phyloP scores from a whole-genome alignment of 2,888 invertebrate species.

The Disparrhopalites patrizii region DNA sequence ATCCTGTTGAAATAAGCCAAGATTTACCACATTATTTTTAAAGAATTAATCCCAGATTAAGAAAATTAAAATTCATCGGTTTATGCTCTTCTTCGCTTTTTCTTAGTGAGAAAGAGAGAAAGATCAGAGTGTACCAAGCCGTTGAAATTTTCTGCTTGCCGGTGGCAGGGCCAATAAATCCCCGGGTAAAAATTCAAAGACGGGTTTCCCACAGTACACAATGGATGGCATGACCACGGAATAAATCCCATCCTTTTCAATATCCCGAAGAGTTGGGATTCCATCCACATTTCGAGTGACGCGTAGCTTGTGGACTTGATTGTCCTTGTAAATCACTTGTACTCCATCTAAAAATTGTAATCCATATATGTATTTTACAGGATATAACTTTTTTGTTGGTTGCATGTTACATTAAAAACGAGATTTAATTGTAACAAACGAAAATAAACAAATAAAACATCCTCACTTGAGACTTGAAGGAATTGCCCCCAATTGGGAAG shows the following conservation, averaged over 20 bases:
- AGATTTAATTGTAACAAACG: neutral
- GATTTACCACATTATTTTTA: neutral
- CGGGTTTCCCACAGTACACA: conserved; percentile 33
- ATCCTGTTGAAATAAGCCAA: neutral
- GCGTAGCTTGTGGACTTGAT: conserved; percentile 22
- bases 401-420: too few relatives aligned
- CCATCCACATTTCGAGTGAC: conserved; percentile 23
- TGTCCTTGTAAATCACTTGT: conserved; percentile 36
- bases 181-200: conserved; percentile 27
- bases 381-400: too few relatives aligned
- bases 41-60: neutral
- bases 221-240: conserved; percentile 40
- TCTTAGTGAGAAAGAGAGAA: neutral
- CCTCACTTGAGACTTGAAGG: conserved; percentile 46
- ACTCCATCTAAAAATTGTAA: conserved; percentile 35
- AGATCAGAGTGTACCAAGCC: conserved; percentile 12
- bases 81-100: neutral
- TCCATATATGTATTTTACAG: too few relatives aligned
- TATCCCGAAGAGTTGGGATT: conserved; percentile 28
- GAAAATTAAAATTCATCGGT: neutral
- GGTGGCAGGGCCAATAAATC: neutral
- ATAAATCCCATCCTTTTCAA: conserved; percentile 27
- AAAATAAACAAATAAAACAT: neutral
- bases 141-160: neutral
- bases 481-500: conserved; percentile 42